Evolutionary conservation across 2,113 vertebrate genomes (phyloP), one percentile per base, ranked within the genome.

Genomic region (Nycticebus coucang): DNA sequence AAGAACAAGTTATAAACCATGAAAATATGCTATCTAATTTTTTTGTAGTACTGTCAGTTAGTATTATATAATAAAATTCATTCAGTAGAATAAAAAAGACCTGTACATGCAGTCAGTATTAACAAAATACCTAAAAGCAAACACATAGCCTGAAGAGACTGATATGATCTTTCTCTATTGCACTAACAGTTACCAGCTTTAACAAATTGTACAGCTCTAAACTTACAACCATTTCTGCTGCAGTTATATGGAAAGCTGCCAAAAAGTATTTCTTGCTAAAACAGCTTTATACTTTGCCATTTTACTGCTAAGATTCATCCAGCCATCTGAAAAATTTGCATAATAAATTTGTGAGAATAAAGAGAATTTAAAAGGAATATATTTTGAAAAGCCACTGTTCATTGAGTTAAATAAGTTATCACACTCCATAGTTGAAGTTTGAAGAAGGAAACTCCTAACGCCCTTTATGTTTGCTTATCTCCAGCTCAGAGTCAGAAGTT

Each of bases 141-240:
- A 97, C 84, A 91, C 71, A 89, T 59, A 96, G 93, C 68, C 90
- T 88, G 35, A 93, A 95, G 72, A 97, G 83, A 95, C 88, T 93
- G 93, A 80, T 89, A 80, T 94, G 50, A 87, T 87, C 79, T 88
- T 95, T 96, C 71, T 96, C 92, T 84, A 74, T 4, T 89, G 59
- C 4, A 57, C 50, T 97, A 98, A 97, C 66, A 37, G 84, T 93
- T 97, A 94, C 95, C 97, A 96, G 94, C 95, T 97, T 96, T 96
- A 96, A 96, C 89, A 96, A 97, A 95, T 24, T 72, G 33, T 59
- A 94, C 7, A 90, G 78, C 60, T 91, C n/a, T 79, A 91, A 92
- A 89, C 57, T 89, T 81, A 93, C 3, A 97, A 72, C 60, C 93
- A 84, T 96, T 96, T 90, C 79, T 90, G 59, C 35, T 93, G 41